Conservation (phyloP, 2,113 vertebrate genomes). For the Otolemur garnettii region DNA sequence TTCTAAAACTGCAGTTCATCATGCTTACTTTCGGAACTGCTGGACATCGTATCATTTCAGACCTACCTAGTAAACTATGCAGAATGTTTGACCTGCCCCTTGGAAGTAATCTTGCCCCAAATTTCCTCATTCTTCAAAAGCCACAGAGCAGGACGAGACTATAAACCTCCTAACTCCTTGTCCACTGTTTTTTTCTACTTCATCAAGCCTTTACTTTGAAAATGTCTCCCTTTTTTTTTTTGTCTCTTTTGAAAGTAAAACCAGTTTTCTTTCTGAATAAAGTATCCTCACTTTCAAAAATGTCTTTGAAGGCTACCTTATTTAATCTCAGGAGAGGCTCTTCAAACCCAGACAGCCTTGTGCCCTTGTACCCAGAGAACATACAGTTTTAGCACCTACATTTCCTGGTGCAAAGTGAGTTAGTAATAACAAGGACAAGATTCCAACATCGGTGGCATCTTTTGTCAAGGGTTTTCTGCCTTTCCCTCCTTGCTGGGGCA, state of each 20-base stretch:
- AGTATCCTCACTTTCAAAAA: constrained; percentile 43
- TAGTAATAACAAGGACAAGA: background rate
- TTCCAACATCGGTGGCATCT: too few relatives aligned
- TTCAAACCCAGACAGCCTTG: background rate
- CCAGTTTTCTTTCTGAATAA: constrained; percentile 36
- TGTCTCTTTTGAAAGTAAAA: constrained; percentile 44
- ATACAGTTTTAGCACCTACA: background rate
- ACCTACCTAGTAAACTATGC: background rate
- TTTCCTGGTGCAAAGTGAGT: background rate
- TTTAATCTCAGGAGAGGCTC: background rate
- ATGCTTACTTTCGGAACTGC: background rate
- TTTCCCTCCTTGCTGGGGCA: background rate
- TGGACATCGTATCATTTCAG: background rate
- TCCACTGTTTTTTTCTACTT: background rate
- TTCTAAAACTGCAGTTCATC: constrained; percentile 25
- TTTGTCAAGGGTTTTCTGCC: background rate
- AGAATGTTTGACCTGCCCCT: background rate
- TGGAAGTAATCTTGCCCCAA: background rate
- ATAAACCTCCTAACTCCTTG: background rate
- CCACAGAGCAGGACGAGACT: background rate
- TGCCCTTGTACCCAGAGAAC: background rate
- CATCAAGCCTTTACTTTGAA: background rate
- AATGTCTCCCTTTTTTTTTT: background rate
- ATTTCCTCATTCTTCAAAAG: constrained; percentile 41
- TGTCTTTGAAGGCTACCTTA: constrained; percentile 54